Evolutionary conservation across 2,888 invertebrate species (phyloP), one percentile per base, ranked within the genome.

Genomic region (Teleogryllus oceanicus): DNA sequence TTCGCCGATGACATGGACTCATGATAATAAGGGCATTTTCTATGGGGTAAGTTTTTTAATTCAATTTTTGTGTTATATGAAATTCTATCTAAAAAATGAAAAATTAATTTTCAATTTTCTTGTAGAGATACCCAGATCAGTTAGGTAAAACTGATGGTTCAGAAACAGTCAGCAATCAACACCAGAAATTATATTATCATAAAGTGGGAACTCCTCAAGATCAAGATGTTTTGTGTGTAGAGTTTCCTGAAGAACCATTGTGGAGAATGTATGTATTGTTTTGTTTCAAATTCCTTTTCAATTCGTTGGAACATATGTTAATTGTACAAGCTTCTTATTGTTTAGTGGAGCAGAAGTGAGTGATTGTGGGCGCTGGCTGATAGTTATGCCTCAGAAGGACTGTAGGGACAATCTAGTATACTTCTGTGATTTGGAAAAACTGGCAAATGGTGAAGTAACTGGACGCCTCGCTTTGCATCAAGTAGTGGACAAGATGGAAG

Each of bases 161-260:
- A 0, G 97, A 97, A 88, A 97, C 97, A 0, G 91, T 92, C 81
- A 91, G 92, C 84, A 96, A 94, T 87, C 91, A 94, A 85, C 92
- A 96, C 88, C 98, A 99, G 88, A 98, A 98, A 86, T 89, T 99
- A 76, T 98, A 93, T 87, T 99, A 96, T 88, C 99, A 99, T 87
- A 88, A 90, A 79, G 87, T 99, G 81, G 94, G 96, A 84, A 96
- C 97, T 51, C 89, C 92, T 16, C 97, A 98, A 86, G 89, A 91
- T 0, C 92, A 96, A 79, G 99, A 99, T 89, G 89, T 97, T 76
- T 87, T 97, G 78, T 94, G 94, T 16, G 94, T 94, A 0, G 96
- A 98, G 86, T 97, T 97, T 88, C 94, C 94, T 0, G 94, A 97
- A 77, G 93, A 98, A 85, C 97, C 98, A 5, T 87, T 88, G 80